Evolutionary conservation across 1,140 invertebrate genomes (phyloP).

Genomic region (Drosophila tani): DNA sequence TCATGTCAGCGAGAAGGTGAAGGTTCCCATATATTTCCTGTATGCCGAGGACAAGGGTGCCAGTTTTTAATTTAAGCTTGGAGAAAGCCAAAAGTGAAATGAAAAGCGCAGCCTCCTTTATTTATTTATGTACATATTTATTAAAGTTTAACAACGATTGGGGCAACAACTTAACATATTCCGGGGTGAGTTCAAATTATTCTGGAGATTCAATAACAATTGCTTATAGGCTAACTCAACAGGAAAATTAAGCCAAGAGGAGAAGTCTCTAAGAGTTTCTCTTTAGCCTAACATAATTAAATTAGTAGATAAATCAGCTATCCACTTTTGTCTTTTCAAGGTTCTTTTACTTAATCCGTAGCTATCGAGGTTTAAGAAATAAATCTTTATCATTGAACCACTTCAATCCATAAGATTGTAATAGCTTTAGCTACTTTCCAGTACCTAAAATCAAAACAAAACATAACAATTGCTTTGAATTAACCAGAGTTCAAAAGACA

Average conservation of each 20-base stretch:
- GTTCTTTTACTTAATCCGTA: neutral
- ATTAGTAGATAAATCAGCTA: neutral
- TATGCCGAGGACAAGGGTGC: slow-evolving; percentile 94
- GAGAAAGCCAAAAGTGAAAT: slow-evolving; percentile 12
- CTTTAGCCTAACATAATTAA: neutral
- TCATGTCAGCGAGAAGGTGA: slow-evolving; percentile 88
- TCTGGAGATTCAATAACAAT: slow-evolving; percentile 15
- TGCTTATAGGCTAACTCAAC: neutral
- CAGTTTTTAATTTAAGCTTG: slow-evolving; percentile 85
- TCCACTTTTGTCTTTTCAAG: neutral
- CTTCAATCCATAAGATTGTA: neutral
- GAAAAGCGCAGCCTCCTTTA: slow-evolving; percentile 4
- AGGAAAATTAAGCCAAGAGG: neutral
- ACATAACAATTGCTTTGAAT: neutral
- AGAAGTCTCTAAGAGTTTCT: neutral
- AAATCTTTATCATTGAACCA: neutral
- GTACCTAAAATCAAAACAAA: neutral
- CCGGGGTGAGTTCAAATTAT: neutral
- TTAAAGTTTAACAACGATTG: slow-evolving; percentile 4
- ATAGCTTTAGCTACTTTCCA: too few relatives aligned
- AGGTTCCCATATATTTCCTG: slow-evolving; percentile 94
- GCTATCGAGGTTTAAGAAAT: neutral
- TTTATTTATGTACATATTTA: slow-evolving; percentile 18
- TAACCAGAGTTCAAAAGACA: slow-evolving; percentile 19
- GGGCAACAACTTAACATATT: slow-evolving; percentile 19